Evolutionary conservation across 2,113 vertebrate genomes (phyloP), one percentile per base, ranked within the genome.

Genomic region (Cryptomyrus ogoouensis): DNA sequence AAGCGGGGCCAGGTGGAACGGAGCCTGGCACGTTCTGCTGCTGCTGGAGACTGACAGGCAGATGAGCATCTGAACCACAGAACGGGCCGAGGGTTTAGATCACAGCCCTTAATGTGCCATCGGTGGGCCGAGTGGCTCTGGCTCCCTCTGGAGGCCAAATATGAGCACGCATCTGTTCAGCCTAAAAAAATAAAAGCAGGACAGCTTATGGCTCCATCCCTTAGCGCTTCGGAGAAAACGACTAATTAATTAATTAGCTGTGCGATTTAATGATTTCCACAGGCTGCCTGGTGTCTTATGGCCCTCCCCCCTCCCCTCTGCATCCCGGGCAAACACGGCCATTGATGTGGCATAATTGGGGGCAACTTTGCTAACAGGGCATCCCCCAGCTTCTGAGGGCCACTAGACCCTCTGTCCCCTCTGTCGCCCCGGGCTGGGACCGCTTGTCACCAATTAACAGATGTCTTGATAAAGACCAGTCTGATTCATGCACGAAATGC

Each of bases 401-500:
- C 27, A 87, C 44, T 31, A 24, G 84, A 83, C 42, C 39, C 80
- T 31, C 39, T 39, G 39, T 58, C 53, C 87, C 91, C 94, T 90
- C 94, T 92, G 90, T 89, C 95, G 95, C 93, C 92, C 94, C 93
- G 92, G 93, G 95, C 95, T 95, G 95, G 94, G 95, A 95, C 96
- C 96, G 95, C 95, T 95, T 94, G 93, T 97, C 96, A 95, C 95
- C 96, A 95, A 95, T 96, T 95, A 96, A 97, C 97, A 98, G 96
- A 97, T 97, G 97, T 97, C 97, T 97, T 96, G 95, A 96, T 96
- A 96, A 95, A 97, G 97, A 97, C 96, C 94, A 95, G 96, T 94
- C 94, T 96, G 96, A 96, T 96, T 96, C 95, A 96, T 93, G 96
- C 95, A 96, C 95, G 95, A 94, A 97, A 96, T 97, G 97, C 95